Base-by-base conservation (phyloP, 2,797 vertebrate species). In the Parauchenoglanis punctatus region DNA sequence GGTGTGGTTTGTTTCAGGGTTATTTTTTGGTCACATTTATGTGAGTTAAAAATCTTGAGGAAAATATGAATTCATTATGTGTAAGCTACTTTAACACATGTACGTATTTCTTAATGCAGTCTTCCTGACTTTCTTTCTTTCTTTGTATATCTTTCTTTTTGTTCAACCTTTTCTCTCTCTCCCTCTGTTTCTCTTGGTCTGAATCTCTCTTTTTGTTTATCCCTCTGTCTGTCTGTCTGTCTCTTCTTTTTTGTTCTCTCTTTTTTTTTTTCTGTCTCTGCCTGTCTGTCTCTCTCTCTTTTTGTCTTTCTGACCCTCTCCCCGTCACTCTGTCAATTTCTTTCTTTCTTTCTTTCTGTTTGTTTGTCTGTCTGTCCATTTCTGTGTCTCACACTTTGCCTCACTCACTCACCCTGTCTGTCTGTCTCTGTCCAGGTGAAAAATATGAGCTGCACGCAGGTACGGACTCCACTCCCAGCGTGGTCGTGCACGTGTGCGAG, bases 401-500 rank as follows among this genome's bases (percentile, higher is more conserved):
- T 35, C 52, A 67, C 59, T 49, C 15, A 44, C n/a, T 12, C 40
- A 65, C 31, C 61, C 25, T 56, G 31, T 81, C 44, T 28, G 72
- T 72, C 12, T 77, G 7, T 77, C 25, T 17, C n/a, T 87, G 25
- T 58, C 0, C 90, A 99, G 98, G 98, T 82, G 98, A 99, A 90
- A 98, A 99, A 92, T 99, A 99, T 0, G 98, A 99, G 94, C 97
- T 99, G 49, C 98, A 99, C 0, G 98, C 98, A 0, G 98, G 98
- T 44, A 99, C 98, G 0, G 98, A 99, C 90, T 99, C 97, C 3
- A 99, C 98, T 5, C 98, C 98, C 2, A 99, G 98, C 0, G 98
- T 99, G 40, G 98, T 99, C 0, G 98, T 99, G 85, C 98, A 99
- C 3, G 98, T 99, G 91, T 99, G 98, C 1, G 98, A 99, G 91